A percentile compares a stretch with the other conserved stretches of the same genome.
phyloP scores from a whole-genome alignment of 1,140 invertebrate species.

The Onthophagus taurus region DNA sequence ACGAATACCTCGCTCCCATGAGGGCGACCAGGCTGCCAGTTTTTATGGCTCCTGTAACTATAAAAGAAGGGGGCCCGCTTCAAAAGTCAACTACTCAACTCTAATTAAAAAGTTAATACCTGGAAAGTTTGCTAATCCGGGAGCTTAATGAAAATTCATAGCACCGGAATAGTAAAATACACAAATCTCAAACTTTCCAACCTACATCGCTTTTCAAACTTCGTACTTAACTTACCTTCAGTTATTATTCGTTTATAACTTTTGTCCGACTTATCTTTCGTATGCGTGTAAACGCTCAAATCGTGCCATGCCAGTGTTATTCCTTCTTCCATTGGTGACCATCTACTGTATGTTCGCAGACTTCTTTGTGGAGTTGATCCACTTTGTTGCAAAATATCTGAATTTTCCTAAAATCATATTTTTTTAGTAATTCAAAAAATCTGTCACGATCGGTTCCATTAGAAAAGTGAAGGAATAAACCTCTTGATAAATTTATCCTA shows the following conservation, averaged over 20 bases:
- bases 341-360: conserved; percentile 38
- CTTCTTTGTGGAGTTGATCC: conserved; percentile 11
- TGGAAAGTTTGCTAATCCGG: too few relatives aligned
- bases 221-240: conserved; percentile 43
- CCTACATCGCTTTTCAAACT: conserved; percentile 8
- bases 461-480: too few relatives aligned
- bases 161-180: not conserved
- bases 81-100: too few relatives aligned
- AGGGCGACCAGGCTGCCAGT: conserved; percentile 79
- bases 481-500: too few relatives aligned
- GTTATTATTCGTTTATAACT: conserved; percentile 58
- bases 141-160: too few relatives aligned
- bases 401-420: conserved; percentile 18
- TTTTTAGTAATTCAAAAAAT: conserved; percentile 4
- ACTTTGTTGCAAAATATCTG: conserved; percentile 15
- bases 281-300: conserved; percentile 57
- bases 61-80: too few relatives aligned
- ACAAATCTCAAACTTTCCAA: too few relatives aligned
- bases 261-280: conserved; percentile 41
- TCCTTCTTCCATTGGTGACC: conserved; percentile 45
- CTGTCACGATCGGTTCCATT: not conserved
- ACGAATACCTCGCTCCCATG: conserved; percentile 85
- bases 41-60: conserved; percentile 64
- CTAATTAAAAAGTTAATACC: too few relatives aligned
- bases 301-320: conserved; percentile 67